phyloP scores from a whole-genome alignment of 2,888 invertebrate species.

The Drosophila robusta region DNA sequence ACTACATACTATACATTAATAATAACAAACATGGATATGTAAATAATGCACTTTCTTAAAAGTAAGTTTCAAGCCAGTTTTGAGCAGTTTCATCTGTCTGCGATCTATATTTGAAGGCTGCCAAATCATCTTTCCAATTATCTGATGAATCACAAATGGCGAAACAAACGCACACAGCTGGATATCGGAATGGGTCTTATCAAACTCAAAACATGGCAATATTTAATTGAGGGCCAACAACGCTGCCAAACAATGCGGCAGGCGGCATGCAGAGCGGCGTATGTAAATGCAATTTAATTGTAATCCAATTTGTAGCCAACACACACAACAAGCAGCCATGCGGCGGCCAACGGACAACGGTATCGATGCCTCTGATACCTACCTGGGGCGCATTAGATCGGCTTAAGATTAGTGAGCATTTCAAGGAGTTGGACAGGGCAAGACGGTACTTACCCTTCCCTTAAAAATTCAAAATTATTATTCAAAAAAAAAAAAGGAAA shows the following conservation, averaged over 20 bases:
- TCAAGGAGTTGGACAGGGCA: constrained; percentile 26
- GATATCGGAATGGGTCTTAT: constrained; percentile 51
- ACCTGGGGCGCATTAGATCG: constrained; percentile 70
- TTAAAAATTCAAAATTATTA: constrained; percentile 43
- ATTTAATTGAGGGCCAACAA: constrained; percentile 68
- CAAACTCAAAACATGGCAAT: constrained; percentile 58
- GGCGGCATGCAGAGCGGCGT: constrained; percentile 30
- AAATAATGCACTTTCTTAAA: neutral
- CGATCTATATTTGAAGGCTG: neutral
- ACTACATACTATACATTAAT: too few relatives aligned
- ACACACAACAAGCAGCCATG: constrained; percentile 41
- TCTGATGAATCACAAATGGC: constrained; percentile 55
- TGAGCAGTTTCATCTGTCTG: constrained; percentile 4
- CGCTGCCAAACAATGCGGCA: constrained; percentile 45
- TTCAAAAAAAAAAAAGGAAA: constrained; percentile 18
- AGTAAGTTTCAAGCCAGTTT: constrained; percentile 4
- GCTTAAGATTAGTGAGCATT: constrained; percentile 67
- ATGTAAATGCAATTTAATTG: constrained; percentile 81
- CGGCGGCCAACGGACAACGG: constrained; percentile 39
- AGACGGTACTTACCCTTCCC: constrained; percentile 45
- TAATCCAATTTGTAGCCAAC: constrained; percentile 76
- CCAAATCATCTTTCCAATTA: constrained; percentile 50
- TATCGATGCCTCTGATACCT: constrained; percentile 62
- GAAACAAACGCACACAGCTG: constrained; percentile 64
- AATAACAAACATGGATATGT: neutral